Evolutionary conservation across 2,113 vertebrate species (phyloP).

Genomic region (Pedionomus torquatus): DNA sequence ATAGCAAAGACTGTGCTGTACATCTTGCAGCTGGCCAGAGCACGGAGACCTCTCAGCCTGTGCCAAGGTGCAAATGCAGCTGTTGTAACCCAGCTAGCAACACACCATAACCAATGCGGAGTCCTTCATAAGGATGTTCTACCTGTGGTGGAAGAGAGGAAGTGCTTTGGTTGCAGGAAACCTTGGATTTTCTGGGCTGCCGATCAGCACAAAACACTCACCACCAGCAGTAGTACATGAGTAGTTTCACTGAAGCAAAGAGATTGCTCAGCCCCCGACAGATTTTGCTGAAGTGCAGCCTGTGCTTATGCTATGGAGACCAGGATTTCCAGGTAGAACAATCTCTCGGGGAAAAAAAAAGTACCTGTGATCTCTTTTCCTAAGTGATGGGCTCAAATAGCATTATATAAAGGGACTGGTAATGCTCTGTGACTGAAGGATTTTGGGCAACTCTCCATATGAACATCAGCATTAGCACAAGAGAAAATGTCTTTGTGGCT

Average conservation of each 20-base stretch:
- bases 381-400: neutral
- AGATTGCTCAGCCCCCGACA: too few species aligned
- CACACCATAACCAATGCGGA: neutral
- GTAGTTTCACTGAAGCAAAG: neutral
- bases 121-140: neutral
- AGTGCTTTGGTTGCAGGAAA: neutral
- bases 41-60: neutral
- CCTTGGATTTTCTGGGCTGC: neutral
- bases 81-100: neutral
- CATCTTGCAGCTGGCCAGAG: neutral
- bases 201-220: neutral
- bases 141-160: neutral
- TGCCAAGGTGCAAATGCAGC: neutral
- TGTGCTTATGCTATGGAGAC: neutral
- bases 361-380: neutral
- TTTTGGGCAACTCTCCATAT: neutral
- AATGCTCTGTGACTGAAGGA: neutral
- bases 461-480: neutral
- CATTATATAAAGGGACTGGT: neutral
- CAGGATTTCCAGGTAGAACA: neutral
- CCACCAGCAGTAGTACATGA: fast-evolving
- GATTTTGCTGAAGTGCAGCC: neutral
- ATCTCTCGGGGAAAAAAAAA: neutral
- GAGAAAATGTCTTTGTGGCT: neutral
- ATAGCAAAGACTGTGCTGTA: neutral